Evolutionary conservation across 2,888 invertebrate species (phyloP).

Genomic region (Orchesellides sinensis): DNA sequence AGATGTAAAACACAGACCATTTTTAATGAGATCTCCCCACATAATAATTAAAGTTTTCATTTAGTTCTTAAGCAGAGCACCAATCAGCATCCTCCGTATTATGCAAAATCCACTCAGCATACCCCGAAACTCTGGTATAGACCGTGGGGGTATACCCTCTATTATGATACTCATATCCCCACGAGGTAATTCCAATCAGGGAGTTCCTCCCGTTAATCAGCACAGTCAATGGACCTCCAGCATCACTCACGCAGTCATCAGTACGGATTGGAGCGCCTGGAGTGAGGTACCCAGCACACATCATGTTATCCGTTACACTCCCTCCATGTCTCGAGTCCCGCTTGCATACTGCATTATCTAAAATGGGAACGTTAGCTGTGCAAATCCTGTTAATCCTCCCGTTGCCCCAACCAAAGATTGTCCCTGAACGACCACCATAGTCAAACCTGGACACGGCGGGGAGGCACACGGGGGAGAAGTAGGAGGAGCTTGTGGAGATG

Average conservation of each 20-base stretch:
- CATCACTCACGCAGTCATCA: conserved; percentile 54
- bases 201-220: conserved; percentile 69
- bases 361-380: conserved; percentile 66
- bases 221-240: conserved; percentile 53
- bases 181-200: conserved; percentile 70
- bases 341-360: conserved; percentile 69
- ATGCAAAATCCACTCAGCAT: conserved; percentile 73
- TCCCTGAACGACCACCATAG: conserved; percentile 53
- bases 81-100: conserved; percentile 72
- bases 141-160: conserved; percentile 72
- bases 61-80: conserved; percentile 53
- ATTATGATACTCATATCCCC: conserved; percentile 66
- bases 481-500: conserved; percentile 51
- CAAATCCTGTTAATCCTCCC: conserved; percentile 62
- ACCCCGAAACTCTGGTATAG: conserved; percentile 69
- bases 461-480: conserved; percentile 64
- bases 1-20: no score
- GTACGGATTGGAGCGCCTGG: conserved; percentile 46
- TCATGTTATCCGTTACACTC: conserved; percentile 63
- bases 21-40: not conserved
- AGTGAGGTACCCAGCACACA: conserved; percentile 71
- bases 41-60: not conserved
- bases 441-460: conserved; percentile 46
- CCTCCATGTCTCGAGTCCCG: conserved; percentile 68
- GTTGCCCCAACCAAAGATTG: conserved; percentile 53